phyloP scores from a whole-genome alignment of 2,888 invertebrate genomes.

The Crossocerus cetratus region DNA sequence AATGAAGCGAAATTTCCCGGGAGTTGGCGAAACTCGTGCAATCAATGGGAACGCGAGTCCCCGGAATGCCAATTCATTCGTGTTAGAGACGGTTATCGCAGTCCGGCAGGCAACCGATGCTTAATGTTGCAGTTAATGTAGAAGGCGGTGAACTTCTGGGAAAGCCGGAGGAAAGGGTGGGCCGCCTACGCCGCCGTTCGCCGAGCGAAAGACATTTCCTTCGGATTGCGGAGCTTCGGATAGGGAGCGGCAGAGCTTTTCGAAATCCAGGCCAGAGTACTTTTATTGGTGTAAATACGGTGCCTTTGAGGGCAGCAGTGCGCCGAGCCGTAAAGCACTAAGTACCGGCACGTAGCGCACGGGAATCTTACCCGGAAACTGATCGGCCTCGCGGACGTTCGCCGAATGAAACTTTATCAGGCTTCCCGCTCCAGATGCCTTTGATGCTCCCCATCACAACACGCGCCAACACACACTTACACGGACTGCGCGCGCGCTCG shows the following conservation, averaged over 20 bases:
- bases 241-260: slow-evolving; percentile 7
- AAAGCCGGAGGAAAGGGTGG: too few species aligned
- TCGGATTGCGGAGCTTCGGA: background rate
- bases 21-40: background rate
- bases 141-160: too few species aligned
- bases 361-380: slow-evolving; percentile 10
- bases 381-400: background rate
- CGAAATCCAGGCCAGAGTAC: slow-evolving; percentile 27
- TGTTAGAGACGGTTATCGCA: background rate
- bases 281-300: slow-evolving; percentile 33
- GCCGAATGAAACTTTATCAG: slow-evolving; percentile 17
- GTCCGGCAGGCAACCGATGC: background rate
- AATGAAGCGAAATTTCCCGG: background rate
- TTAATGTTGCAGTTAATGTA: background rate
- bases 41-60: background rate
- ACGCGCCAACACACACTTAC: background rate
- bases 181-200: too few species aligned
- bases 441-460: background rate
- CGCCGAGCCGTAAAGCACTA: slow-evolving; percentile 26
- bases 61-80: background rate
- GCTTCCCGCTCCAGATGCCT: slow-evolving; percentile 6
- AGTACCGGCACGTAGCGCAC: background rate
- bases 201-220: too few species aligned
- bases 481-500: slow-evolving; percentile 1
- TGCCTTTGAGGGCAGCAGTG: slow-evolving; percentile 35